Base-by-base conservation (phyloP, 2,113 vertebrate genomes). In the Hassar affinis region DNA sequence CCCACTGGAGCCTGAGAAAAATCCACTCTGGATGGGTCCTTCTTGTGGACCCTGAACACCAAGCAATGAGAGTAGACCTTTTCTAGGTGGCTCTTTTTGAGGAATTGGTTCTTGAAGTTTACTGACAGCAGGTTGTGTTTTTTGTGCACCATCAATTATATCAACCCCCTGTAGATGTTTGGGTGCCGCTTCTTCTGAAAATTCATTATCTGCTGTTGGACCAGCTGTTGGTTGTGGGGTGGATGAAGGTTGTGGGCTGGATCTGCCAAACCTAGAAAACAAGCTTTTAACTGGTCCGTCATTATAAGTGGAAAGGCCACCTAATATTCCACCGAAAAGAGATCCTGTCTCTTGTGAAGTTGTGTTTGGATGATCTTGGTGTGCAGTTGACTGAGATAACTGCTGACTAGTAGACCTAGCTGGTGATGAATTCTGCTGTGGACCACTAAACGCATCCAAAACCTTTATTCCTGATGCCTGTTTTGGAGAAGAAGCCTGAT, bases 31-130 rank as follows among this genome's bases (percentile, higher is more conserved):
- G 86, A 91, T 54, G 57, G 91, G 90, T 81, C 87, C 90, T 62
- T 90, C 91, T 85, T 92, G 90, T 59, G 75, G 52, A 86, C 83
- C 90, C 7, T 91, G 57, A 74, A 89, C 85, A 87, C 90, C 64
- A 83, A 93, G 91, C 84, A 92, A 89, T 0, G 92, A 94, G 42
- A 90, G 80, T 1, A 92, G 89, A 79, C 91, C 90, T 86, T 88
- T 85, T 74, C 71, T 72, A 35, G 35, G 35, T 12, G 88, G 79
- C 0, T 93, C 91, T 79, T 92, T 94, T 78, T 83, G 79, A 78
- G 90, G 89, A 80, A 74, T 66, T 81, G 84, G 75, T 86, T 85
- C 85, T 76, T 84, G 54, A 84, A 42, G 1, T 20, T 83, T 64
- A 35, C 12, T 42, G 77, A 56, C 35, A 82, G 35, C 6, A 47